Evolutionary conservation across 2,888 invertebrate genomes (phyloP).

Genomic region (Apamea sordens): DNA sequence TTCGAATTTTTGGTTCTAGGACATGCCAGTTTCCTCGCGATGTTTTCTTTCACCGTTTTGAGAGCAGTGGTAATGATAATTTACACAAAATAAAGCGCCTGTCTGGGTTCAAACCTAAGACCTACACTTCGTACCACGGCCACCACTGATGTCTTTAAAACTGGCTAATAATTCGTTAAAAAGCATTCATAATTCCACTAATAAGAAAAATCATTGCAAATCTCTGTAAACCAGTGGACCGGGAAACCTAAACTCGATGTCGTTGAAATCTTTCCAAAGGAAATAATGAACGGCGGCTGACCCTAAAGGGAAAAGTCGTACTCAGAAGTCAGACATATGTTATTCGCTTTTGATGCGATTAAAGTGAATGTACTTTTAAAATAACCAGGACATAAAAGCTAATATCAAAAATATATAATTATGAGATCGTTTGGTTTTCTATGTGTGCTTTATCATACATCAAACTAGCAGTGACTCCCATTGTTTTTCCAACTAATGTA

Average conservation of each 20-base stretch:
- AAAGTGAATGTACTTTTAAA: background rate
- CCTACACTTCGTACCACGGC: background rate
- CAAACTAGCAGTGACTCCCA: background rate
- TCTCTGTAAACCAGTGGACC: background rate
- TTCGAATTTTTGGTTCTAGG: background rate
- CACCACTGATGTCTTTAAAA: background rate
- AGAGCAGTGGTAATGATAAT: background rate
- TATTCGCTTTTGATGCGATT: background rate
- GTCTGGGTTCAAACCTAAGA: background rate
- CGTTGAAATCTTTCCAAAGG: slow-evolving; percentile 49
- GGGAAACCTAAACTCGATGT: background rate
- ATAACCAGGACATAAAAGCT: background rate
- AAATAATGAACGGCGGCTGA: background rate
- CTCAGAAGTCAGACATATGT: background rate
- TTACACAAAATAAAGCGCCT: background rate
- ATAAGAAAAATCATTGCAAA: background rate
- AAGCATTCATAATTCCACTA: background rate
- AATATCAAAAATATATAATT: background rate
- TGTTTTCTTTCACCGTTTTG: background rate
- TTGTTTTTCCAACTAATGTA: slow-evolving; percentile 38
- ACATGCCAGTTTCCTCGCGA: background rate
- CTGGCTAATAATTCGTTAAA: background rate
- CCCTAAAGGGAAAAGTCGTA: background rate
- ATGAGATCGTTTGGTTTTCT: background rate
- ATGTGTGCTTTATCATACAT: background rate